Percentiles rank a stretch among this genome's conserved stretches.
These are phyloP conservation scores for Xylocampa areola DNA, from an alignment of 2,888 invertebrate species.

Conservation along the genomic window DNA sequence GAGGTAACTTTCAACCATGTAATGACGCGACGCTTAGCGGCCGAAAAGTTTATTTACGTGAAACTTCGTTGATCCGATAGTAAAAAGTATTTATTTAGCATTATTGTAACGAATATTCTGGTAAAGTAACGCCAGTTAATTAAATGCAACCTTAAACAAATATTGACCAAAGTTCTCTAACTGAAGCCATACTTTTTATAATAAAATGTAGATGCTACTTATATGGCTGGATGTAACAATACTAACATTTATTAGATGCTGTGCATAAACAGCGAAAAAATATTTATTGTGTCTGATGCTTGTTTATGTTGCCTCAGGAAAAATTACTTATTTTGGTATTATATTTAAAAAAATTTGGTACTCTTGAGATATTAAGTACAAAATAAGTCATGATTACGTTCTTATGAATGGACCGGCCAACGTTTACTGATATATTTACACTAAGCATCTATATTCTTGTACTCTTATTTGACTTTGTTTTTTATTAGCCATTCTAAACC, in stretches of 20 bases:
- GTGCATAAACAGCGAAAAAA: conserved; percentile 17
- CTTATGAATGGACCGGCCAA: conserved; percentile 1
- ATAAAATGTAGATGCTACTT: conserved; percentile 11
- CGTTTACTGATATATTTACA: background rate
- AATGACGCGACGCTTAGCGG: no score
- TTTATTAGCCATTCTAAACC: no score
- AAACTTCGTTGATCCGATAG: no score
- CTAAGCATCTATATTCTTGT: no score
- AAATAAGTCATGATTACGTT: conserved; percentile 15
- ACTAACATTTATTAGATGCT: conserved; percentile 19
- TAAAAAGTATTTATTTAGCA: no score
- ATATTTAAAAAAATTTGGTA: no score
- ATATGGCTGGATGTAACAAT: conserved; percentile 13
- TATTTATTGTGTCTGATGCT: conserved; percentile 34
- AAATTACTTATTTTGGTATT: conserved; percentile 8
- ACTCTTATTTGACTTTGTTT: no score
- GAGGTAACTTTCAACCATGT: no score
- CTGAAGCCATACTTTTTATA: conserved; percentile 23
- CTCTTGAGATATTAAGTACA: conserved; percentile 40
- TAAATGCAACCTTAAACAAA: no score
- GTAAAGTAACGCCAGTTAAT: no score
- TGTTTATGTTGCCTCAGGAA: conserved; percentile 13
- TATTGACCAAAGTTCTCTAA: conserved; percentile 37
- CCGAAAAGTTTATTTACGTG: no score
- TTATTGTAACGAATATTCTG: no score